Evolutionary conservation across 1,140 invertebrate species (phyloP), one percentile per base, ranked within the genome.

Genomic region (Drosophila sturtevanti): DNA sequence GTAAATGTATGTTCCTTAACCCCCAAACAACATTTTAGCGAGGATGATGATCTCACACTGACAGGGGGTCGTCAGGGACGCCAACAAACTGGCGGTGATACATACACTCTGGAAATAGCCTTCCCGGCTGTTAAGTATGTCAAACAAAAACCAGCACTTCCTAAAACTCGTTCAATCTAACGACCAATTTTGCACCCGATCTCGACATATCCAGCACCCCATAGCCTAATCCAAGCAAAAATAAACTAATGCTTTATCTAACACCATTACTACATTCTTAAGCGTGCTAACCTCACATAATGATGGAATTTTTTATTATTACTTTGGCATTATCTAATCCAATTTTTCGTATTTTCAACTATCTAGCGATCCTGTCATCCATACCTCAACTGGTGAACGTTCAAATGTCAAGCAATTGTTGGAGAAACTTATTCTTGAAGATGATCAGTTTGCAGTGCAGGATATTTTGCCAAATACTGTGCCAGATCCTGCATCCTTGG

Each of bases 101-200:
- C 96, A 77, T 98, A 98, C 93, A 95, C 94, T 93, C 94, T 98
- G 90, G 96, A 97, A 93, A 96, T 98, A 91, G 95, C 96, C 87
- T 98, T 98, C 94, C 97, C 96, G 84, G 95, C 97, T 80, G 95
- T 97, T 93, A 97, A 97, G 97, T 98, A 96, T 97, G 96, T 95
- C 48, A 56, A 56, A 34, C 10, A 31, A 34, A 55, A 48, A 21
- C 75, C 63, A 77, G 63, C 68, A 76, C 63, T 69, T 67, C 63
- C 62, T 66, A 51, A 41, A 51, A 34, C 63, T 62, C 56, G 68
- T 65, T 66, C 35, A 56, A 56, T 27, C 59, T 72, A 73, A 69
- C 68, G 63, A 69, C 51, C 48, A 71, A 67, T 55, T 18, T 44
- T 70, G 79, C 79, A 82, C 79, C 79, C 62, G 62, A 61, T 62